Evolutionary conservation across 2,113 vertebrate genomes (phyloP), one percentile per base, ranked within the genome.

Genomic region (Oncorhynchus clarkii): DNA sequence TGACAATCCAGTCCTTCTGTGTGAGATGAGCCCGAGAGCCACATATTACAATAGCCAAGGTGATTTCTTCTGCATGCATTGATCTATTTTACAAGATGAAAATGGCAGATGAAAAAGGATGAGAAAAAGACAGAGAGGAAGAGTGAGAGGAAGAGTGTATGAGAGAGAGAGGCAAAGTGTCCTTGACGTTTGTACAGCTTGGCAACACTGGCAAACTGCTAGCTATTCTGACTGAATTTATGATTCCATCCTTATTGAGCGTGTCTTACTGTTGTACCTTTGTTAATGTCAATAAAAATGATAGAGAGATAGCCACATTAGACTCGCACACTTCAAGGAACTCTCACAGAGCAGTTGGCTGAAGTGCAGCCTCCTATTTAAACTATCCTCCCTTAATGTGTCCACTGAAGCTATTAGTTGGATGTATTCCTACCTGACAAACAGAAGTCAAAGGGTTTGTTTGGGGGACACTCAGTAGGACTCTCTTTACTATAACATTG

Each of bases 1-100:
- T 71, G 68, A 60, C 72, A 71, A 22, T 24, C 34, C 68, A 13
- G 72, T 59, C 71, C 45, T 62, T n/a, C 12, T 31, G 7, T 29
- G 29, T 6, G n/a, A 67, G 26, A 16, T 29, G 26, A 24, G 64
- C 6, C 22, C 3, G 26, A 66, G 26, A 66, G 27, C 11, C 11
- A 66, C 26, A 18, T 7, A 54, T 12, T 24, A 5, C 22, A 66
- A 26, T 27, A 29, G 22, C 64, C 26, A 66, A 66, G 64, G 64
- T 66, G 22, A 66, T 66, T 27, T 27, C 27, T 27, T 24, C 51
- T 16, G 51, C 12, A 18, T 54, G 51, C 1, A 54, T 27, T 66
- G 2, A 29, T 66, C 64, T 66, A 27, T 66, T 66, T 24, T 66
- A 27, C 11, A 9, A 27, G 27, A 27, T 26, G 64, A 66, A 27